A percentile compares a stretch with the other conserved stretches of the same genome.
These are phyloP conservation scores for Sebastiscus tertius DNA, from an alignment of 2,797 vertebrate species.

Conservation along the genomic window DNA sequence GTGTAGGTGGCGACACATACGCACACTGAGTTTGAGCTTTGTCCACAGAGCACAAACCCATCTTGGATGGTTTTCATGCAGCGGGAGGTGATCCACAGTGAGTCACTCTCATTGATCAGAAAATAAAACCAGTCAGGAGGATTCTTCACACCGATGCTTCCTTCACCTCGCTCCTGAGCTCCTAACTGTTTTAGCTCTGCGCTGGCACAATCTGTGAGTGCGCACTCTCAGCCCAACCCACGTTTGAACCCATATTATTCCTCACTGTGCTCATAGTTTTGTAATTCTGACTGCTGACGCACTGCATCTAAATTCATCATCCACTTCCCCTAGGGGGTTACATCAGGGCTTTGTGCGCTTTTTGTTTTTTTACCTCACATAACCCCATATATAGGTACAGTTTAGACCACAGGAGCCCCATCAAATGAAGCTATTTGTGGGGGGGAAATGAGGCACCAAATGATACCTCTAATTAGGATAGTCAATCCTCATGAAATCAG, in stretches of 20 bases:
- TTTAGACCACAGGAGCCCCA: background rate
- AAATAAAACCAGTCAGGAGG: constrained; percentile 51
- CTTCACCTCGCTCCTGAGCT: constrained; percentile 10
- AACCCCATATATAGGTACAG: constrained; percentile 3
- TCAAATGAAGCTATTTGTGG: constrained; percentile 22
- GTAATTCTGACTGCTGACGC: constrained; percentile 73
- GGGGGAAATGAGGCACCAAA: constrained; percentile 23
- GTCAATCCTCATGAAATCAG: constrained; percentile 35
- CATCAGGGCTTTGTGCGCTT: constrained; percentile 29
- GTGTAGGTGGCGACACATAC: constrained; percentile 36
- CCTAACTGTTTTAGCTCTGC: constrained; percentile 45
- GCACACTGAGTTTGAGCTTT: constrained; percentile 13
- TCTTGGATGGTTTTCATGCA: constrained; percentile 16
- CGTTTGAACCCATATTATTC: constrained; percentile 55
- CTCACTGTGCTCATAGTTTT: constrained; percentile 56
- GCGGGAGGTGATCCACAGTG: constrained; percentile 49
- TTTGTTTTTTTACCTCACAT: constrained; percentile 18
- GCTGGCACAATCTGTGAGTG: constrained; percentile 30
- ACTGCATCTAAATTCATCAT: constrained; percentile 69
- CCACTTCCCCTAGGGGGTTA: constrained; percentile 45
- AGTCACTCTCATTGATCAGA: constrained; percentile 67
- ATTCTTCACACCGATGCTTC: constrained; percentile 20
- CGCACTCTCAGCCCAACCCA: constrained; percentile 54
- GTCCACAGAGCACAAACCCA: constrained; percentile 32
- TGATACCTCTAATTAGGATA: constrained; percentile 33